These are phyloP conservation scores for Branchinecta lynchi DNA, from an alignment of 1,140 invertebrate species.

Conservation along the genomic window DNA sequence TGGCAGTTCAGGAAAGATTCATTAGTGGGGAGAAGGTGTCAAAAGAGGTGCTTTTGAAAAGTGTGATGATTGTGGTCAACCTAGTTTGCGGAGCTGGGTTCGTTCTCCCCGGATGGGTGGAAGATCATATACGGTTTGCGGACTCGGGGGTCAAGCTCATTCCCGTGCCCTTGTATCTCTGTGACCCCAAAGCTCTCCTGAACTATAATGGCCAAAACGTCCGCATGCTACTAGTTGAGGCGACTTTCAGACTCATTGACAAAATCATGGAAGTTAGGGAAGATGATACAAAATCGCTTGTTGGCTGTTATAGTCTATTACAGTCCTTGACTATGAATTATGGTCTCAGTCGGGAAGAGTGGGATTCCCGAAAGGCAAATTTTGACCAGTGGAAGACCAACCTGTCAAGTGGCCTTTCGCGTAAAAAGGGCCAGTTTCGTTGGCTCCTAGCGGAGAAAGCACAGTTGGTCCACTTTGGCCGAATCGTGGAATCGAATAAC, in stretches of 20 bases:
- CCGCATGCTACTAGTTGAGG: background rate
- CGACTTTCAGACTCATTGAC: background rate
- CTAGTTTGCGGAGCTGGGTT: conserved; percentile 39
- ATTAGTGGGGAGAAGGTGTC: conserved; percentile 27
- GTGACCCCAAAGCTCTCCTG: background rate
- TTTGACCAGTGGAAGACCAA: conserved; percentile 42
- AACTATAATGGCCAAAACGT: conserved; percentile 2
- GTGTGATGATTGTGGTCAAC: conserved; percentile 36
- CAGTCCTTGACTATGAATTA: conserved; percentile 41
- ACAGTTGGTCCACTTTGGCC: conserved; percentile 47
- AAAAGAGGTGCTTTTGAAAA: conserved; percentile 36
- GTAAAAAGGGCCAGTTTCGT: conserved; percentile 36
- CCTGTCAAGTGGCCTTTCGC: conserved; percentile 39
- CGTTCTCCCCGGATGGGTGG: conserved; percentile 44
- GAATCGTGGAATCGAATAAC: conserved; percentile 32
- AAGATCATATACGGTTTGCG: conserved; percentile 35
- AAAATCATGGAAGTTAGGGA: background rate
- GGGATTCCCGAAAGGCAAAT: conserved; percentile 40
- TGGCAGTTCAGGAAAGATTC: conserved; percentile 38
- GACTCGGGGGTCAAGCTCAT: conserved; percentile 6
- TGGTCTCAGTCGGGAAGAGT: conserved; percentile 34
- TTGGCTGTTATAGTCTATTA: conserved; percentile 41
- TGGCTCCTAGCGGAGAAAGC: conserved; percentile 44
- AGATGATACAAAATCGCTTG: conserved; percentile 57
- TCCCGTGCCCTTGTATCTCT: background rate